Evolutionary conservation across 2,113 vertebrate genomes (phyloP).

Genomic region (Machaerirhynchus nigripectus): DNA sequence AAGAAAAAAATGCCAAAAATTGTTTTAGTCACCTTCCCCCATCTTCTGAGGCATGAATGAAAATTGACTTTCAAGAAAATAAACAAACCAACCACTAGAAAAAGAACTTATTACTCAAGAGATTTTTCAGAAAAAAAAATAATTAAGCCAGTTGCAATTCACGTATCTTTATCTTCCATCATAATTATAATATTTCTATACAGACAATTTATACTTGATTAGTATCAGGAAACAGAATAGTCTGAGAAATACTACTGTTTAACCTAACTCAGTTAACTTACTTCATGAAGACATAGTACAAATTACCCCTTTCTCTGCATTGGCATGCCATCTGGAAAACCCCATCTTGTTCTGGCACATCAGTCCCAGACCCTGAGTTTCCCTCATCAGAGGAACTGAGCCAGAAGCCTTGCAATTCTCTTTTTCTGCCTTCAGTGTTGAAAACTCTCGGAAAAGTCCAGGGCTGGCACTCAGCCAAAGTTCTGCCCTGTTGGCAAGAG

Average conservation of each 20-base stretch:
- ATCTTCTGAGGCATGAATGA: background rate
- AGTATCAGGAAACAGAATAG: background rate
- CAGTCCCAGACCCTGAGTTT: background rate
- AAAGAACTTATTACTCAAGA: background rate
- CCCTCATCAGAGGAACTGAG: background rate
- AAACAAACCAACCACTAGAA: background rate
- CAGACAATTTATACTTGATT: constrained; percentile 2
- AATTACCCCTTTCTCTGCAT: fast-evolving
- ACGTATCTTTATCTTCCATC: background rate
- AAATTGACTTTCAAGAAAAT: background rate
- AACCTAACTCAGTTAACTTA: background rate
- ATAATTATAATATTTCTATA: background rate
- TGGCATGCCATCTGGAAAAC: background rate
- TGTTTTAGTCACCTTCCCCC: background rate
- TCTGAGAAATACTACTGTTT: background rate
- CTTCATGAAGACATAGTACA: background rate
- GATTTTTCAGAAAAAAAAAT: background rate
- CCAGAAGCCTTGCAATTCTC: background rate
- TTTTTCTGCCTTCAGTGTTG: background rate
- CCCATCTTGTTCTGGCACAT: background rate
- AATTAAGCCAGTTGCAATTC: background rate
- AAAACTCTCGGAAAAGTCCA: background rate
- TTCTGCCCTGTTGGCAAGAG: background rate
- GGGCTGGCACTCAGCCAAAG: background rate
- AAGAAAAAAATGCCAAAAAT: background rate